Conservation (phyloP, 2,888 invertebrate genomes). For the Hemaris fuciformis region DNA sequence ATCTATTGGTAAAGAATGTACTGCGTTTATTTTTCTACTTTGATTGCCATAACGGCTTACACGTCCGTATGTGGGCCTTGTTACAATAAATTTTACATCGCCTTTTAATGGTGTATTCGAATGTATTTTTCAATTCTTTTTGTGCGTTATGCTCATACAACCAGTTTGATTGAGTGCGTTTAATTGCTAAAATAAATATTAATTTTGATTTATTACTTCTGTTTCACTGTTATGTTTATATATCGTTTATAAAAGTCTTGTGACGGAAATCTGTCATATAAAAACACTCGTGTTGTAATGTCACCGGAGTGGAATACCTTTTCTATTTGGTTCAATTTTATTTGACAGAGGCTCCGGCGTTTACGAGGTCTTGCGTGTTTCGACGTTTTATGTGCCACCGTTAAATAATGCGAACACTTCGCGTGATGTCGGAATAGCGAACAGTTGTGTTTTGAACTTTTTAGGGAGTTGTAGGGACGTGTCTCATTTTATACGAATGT, state of each 20-base stretch:
- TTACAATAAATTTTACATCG: constrained; percentile 27
- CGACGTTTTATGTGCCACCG: constrained; percentile 58
- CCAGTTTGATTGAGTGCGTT: constrained; percentile 47
- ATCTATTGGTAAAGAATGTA: not conserved
- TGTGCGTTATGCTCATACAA: constrained; percentile 40
- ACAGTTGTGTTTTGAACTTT: constrained; percentile 55
- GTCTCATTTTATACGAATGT: constrained; percentile 50
- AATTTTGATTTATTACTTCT: constrained; percentile 42
- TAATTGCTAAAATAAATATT: constrained; percentile 57
- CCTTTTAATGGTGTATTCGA: constrained; percentile 28
- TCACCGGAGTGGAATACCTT: not conserved
- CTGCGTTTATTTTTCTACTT: constrained; percentile 6
- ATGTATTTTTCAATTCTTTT: constrained; percentile 50
- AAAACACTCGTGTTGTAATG: constrained; percentile 1
- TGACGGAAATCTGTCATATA: not conserved
- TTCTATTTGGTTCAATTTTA: constrained; percentile 47
- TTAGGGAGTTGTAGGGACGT: constrained; percentile 61
- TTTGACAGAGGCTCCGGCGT: constrained; percentile 49
- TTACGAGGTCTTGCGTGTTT: constrained; percentile 56
- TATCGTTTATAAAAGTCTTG: constrained; percentile 9
- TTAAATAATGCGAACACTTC: constrained; percentile 67
- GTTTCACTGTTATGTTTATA: constrained; percentile 25
- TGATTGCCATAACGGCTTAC: constrained; percentile 17
- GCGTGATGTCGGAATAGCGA: constrained; percentile 54
- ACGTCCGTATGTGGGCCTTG: constrained; percentile 21